These are phyloP conservation scores for Seriola rivoliana DNA, from an alignment of 2,113 vertebrate genomes.

Conservation along the genomic window DNA sequence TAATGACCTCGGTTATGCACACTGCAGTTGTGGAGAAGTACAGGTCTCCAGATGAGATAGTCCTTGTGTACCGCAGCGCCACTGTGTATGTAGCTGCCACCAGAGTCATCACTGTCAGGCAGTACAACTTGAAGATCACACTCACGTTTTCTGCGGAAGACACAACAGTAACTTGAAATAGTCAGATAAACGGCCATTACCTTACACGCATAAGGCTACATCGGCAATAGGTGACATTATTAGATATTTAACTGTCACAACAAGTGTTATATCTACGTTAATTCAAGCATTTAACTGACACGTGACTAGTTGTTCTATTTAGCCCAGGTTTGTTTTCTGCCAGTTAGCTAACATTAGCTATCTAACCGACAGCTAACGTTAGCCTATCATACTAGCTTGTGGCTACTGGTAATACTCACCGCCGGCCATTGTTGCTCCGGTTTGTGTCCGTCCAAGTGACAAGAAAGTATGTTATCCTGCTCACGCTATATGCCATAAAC, in stretches of 20 bases:
- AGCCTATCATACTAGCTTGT: slow-evolving; percentile 18
- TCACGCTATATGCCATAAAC: slow-evolving; percentile 16
- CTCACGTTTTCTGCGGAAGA: slow-evolving; percentile 89
- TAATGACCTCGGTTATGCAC: slow-evolving; percentile 93
- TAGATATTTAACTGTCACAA: too few species aligned
- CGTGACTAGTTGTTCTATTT: background rate
- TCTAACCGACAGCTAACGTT: slow-evolving; percentile 16
- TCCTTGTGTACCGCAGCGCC: slow-evolving; percentile 91
- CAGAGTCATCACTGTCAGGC: slow-evolving; percentile 95
- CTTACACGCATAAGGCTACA: background rate
- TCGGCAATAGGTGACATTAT: background rate
- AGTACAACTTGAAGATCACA: slow-evolving; percentile 95
- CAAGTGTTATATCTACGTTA: background rate
- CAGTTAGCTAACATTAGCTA: background rate
- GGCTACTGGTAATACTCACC: slow-evolving; percentile 57
- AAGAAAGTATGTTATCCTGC: background rate
- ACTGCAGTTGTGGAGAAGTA: slow-evolving; percentile 97
- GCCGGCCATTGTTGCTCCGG: slow-evolving; percentile 58
- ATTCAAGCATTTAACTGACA: background rate
- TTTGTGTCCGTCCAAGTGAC: slow-evolving; percentile 7
- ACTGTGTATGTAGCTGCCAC: slow-evolving; percentile 94
- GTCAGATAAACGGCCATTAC: background rate
- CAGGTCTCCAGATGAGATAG: slow-evolving; percentile 82
- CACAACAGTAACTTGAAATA: background rate
- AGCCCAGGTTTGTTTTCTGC: too few species aligned